A percentile compares a stretch with the other conserved stretches of the same genome.
These are phyloP conservation scores for Odontocerum albicorne DNA, from an alignment of 2,888 invertebrate species.

Conservation along the genomic window DNA sequence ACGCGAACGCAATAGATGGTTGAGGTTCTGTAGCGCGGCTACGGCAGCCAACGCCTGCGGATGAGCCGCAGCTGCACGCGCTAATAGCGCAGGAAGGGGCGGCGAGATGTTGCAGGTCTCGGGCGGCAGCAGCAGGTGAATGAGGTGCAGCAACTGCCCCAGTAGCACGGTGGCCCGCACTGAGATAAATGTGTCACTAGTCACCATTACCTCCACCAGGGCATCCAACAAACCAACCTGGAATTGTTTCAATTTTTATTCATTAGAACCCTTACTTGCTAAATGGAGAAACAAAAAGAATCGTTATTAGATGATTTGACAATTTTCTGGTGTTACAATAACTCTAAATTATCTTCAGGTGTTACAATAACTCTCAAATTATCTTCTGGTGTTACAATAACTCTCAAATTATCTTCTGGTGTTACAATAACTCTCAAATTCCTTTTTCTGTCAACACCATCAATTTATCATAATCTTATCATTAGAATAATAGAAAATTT, in stretches of 20 bases:
- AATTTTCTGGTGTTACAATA: too few relatives aligned
- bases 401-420: too few relatives aligned
- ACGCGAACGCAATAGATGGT: constrained; percentile 77
- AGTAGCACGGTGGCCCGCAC: constrained; percentile 89
- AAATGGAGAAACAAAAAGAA: background rate
- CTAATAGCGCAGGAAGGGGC: constrained; percentile 79
- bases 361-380: too few relatives aligned
- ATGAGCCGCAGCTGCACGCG: constrained; percentile 76
- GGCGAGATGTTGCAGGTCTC: constrained; percentile 84
- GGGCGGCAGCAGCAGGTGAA: constrained; percentile 82
- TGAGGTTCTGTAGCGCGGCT: constrained; percentile 75
- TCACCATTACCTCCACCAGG: constrained; percentile 87
- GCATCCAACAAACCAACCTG: constrained; percentile 82
- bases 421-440: too few relatives aligned
- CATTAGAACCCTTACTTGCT: background rate
- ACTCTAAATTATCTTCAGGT: too few relatives aligned
- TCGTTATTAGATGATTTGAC: too few relatives aligned
- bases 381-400: too few relatives aligned
- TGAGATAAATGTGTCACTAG: constrained; percentile 86
- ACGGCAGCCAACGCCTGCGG: constrained; percentile 83
- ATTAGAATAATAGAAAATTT: too few relatives aligned
- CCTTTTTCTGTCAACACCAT: too few relatives aligned
- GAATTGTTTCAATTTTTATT: background rate
- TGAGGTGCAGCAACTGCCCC: constrained; percentile 85
- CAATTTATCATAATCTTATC: too few relatives aligned